Percentiles rank a stretch among this genome's conserved stretches.
Conservation (phyloP, 2,113 vertebrate genomes). For the Calonectris borealis region DNA sequence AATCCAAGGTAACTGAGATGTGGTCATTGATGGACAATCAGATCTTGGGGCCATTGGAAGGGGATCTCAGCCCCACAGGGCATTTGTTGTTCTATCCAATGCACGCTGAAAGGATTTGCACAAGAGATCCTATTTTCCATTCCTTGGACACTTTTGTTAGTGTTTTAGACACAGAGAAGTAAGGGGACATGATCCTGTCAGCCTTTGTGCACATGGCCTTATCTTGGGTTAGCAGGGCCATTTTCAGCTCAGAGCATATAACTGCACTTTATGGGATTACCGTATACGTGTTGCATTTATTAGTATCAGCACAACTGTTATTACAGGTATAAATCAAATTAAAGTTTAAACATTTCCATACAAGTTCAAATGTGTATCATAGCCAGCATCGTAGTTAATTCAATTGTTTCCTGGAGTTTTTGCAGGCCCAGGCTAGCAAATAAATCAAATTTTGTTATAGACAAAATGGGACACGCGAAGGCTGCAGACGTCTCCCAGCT, state of each 20-base stretch:
- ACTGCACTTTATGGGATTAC: background rate
- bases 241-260: background rate
- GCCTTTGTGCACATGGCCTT: background rate
- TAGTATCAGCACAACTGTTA: background rate
- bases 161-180: background rate
- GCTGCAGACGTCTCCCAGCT: background rate
- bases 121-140: background rate
- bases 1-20: accelerated
- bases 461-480: accelerated
- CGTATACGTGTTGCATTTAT: background rate
- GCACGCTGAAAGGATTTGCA: background rate
- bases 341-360: background rate
- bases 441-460: background rate
- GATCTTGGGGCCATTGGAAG: accelerated
- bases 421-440: background rate
- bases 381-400: background rate
- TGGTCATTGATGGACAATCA: background rate
- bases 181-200: background rate
- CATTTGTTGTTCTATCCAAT: background rate
- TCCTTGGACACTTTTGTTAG: background rate
- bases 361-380: background rate
- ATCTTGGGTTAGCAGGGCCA: background rate
- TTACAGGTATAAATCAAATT: background rate
- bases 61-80: background rate
- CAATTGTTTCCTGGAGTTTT: background rate